These are phyloP conservation scores for Peromyscus attwateri DNA, from an alignment of 2,797 vertebrate species.

Conservation along the genomic window DNA sequence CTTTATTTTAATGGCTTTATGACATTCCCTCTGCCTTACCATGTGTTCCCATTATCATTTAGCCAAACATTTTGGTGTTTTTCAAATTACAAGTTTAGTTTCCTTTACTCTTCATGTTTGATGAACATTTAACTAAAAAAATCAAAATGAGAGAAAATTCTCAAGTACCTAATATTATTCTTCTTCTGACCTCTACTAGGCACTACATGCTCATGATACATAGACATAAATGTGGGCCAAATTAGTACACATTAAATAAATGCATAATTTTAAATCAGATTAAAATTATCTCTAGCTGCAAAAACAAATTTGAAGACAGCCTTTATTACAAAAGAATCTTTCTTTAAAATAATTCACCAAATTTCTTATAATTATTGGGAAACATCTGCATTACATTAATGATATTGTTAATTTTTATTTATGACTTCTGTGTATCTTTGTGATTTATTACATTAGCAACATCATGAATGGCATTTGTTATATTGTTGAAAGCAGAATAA, in stretches of 20 bases:
- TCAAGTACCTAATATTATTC: background rate
- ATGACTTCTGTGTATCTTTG: background rate
- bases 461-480: background rate
- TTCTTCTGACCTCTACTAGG: background rate
- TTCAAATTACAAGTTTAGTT: background rate
- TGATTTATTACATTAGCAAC: background rate
- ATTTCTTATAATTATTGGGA: background rate
- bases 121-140: background rate
- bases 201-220: background rate
- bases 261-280: background rate
- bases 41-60: background rate
- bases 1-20: background rate
- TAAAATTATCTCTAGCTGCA: background rate
- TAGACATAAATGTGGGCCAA: background rate
- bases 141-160: constrained; percentile 23
- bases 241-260: background rate
- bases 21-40: background rate
- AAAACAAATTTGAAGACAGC: background rate
- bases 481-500: background rate
- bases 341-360: background rate
- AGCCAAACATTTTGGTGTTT: background rate
- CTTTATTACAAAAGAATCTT: background rate
- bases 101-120: background rate
- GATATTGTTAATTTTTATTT: background rate
- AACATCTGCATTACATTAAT: background rate